These are phyloP conservation scores for Polypedilum vanderplanki DNA, from an alignment of 1,140 invertebrate species.

Conservation along the genomic window DNA sequence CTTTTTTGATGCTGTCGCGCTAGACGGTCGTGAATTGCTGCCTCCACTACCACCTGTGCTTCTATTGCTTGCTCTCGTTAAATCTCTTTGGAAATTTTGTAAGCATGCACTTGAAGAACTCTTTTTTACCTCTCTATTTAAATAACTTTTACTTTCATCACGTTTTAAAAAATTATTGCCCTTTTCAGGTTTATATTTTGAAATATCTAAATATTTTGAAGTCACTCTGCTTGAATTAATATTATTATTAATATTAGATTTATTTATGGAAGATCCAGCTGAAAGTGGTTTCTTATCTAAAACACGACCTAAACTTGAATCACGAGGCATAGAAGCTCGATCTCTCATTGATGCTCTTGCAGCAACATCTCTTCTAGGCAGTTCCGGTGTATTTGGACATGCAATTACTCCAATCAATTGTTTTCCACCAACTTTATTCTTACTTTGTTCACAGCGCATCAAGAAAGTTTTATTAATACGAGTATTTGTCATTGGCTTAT, in stretches of 20 bases:
- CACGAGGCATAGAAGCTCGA: slow-evolving; percentile 40
- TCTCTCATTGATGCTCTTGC: slow-evolving; percentile 35
- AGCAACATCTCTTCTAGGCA: slow-evolving; percentile 40
- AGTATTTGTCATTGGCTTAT: slow-evolving; percentile 45
- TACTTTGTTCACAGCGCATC: slow-evolving; percentile 43
- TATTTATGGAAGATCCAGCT: slow-evolving; percentile 35
- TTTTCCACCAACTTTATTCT: slow-evolving; percentile 39
- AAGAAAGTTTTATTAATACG: slow-evolving; percentile 50
- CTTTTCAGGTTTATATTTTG: slow-evolving; percentile 49
- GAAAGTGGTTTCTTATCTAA: slow-evolving; percentile 42
- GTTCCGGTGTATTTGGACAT: slow-evolving; percentile 49
- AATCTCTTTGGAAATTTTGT: slow-evolving; percentile 38
- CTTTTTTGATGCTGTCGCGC: slow-evolving; percentile 36
- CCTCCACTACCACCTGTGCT: slow-evolving; percentile 38
- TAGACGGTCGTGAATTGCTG: slow-evolving; percentile 3
- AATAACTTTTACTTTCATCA: slow-evolving; percentile 52
- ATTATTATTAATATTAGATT: slow-evolving; percentile 29
- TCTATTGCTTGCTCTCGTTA: slow-evolving; percentile 39
- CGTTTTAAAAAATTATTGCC: slow-evolving; percentile 48
- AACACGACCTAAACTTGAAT: slow-evolving; percentile 41
- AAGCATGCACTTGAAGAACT: slow-evolving; percentile 42
- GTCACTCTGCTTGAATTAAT: slow-evolving; percentile 34
- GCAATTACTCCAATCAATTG: slow-evolving; percentile 39
- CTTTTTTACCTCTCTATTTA: slow-evolving; percentile 40
- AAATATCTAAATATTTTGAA: slow-evolving; percentile 51